Conservation (phyloP, 1,140 invertebrate genomes). For the Atta texana region DNA sequence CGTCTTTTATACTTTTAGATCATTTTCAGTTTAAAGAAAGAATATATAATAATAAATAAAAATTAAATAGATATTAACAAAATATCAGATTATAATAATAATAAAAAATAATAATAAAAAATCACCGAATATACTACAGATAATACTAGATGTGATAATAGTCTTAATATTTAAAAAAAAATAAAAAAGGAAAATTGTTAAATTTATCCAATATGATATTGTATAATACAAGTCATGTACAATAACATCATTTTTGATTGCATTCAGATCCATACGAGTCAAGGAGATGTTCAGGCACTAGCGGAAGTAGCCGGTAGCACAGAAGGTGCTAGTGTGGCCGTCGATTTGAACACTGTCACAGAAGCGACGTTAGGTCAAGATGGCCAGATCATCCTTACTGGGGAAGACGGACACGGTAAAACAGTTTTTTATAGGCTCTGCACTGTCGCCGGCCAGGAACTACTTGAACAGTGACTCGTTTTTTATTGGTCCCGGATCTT, state of each 20-base stretch:
- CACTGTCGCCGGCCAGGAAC: conserved; percentile 86
- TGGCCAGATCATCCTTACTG: conserved; percentile 97
- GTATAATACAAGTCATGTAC: neutral
- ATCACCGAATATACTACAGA: neutral
- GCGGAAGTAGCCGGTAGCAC: conserved; percentile 89
- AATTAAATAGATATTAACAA: neutral
- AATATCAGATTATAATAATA: neutral
- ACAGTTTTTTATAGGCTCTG: conserved; percentile 87
- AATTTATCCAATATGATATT: neutral
- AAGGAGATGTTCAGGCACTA: conserved; percentile 93
- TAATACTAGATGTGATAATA: neutral
- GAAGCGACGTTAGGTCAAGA: conserved; percentile 95
- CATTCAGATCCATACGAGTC: conserved; percentile 91
- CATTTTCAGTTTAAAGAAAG: neutral
- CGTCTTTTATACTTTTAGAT: neutral
- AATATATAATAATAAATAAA: neutral
- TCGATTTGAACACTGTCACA: conserved; percentile 95
- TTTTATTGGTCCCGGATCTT: conserved; percentile 78
- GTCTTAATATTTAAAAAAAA: neutral
- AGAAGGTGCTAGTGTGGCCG: conserved; percentile 90
- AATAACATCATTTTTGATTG: conserved; percentile 48
- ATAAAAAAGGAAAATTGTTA: neutral
- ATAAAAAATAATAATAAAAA: too few relatives aligned
- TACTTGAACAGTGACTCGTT: conserved; percentile 85
- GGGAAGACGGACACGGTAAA: conserved; percentile 96